Evolutionary conservation across 2,888 invertebrate species (phyloP).

Genomic region (Hyppa rectilinea): DNA sequence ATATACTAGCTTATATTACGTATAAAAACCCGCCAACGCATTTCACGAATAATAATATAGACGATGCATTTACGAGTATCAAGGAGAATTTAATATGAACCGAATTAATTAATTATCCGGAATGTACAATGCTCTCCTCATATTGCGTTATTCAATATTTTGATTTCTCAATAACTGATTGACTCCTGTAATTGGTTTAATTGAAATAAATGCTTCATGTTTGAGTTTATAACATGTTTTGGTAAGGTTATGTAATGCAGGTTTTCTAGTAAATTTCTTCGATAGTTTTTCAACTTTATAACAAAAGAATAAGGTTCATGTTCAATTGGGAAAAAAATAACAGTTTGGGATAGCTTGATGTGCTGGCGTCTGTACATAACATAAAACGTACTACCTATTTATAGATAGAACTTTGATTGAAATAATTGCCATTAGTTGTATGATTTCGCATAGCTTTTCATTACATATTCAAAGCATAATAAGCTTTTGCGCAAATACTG

Average conservation of each 20-base stretch:
- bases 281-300: no score
- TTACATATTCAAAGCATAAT: not conserved
- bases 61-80: slow-evolving; percentile 38
- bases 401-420: not conserved
- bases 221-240: no score
- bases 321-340: no score
- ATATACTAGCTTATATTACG: no score
- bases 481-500: no score
- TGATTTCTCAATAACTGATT: no score
- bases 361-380: no score
- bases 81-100: slow-evolving; percentile 36
- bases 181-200: no score
- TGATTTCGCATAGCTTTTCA: slow-evolving; percentile 1
- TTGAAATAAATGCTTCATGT: no score
- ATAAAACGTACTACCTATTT: not conserved
- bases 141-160: slow-evolving; percentile 34
- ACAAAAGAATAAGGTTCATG: no score
- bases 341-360: no score
- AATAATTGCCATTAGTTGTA: not conserved
- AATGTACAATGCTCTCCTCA: slow-evolving; percentile 19
- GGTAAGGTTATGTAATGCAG: not conserved
- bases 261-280: no score
- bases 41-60: slow-evolving; percentile 9
- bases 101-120: slow-evolving; percentile 37
- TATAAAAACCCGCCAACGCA: not conserved